These are phyloP conservation scores for Arothron firmamentum DNA, from an alignment of 2,113 vertebrate species.

Conservation along the genomic window DNA sequence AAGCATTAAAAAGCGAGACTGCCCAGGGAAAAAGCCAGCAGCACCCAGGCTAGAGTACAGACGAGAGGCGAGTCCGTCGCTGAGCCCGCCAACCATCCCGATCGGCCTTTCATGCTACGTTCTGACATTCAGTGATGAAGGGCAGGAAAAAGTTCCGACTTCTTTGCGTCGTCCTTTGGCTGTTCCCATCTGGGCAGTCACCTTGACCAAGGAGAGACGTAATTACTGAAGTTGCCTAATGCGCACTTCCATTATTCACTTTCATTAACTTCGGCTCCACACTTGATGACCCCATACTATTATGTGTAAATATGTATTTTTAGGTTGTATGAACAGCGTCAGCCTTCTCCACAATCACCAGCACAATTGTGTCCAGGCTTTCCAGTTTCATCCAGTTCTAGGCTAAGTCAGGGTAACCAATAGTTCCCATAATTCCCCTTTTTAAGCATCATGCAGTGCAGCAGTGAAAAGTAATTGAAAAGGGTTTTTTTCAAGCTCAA, in stretches of 20 bases:
- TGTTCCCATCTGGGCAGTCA: slow-evolving; percentile 57
- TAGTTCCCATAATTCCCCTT: slow-evolving; percentile 44
- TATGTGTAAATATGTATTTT: slow-evolving; percentile 68
- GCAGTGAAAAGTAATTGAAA: slow-evolving; percentile 69
- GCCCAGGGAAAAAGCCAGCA: slow-evolving; percentile 28
- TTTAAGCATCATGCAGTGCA: slow-evolving; percentile 43
- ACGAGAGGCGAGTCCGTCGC: slow-evolving; percentile 43
- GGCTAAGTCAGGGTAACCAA: slow-evolving; percentile 67
- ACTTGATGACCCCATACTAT: slow-evolving; percentile 52
- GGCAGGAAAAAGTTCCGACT: slow-evolving; percentile 45
- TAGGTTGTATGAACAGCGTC: slow-evolving; percentile 37
- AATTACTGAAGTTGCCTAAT: slow-evolving; percentile 61
- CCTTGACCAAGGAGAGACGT: slow-evolving; percentile 51
- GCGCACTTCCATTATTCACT: slow-evolving; percentile 64
- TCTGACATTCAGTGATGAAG: not conserved
- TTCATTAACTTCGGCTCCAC: slow-evolving; percentile 57
- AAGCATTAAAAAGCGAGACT: not conserved
- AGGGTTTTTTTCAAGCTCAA: slow-evolving; percentile 72
- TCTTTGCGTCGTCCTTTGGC: slow-evolving; percentile 53
- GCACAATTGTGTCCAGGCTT: slow-evolving; percentile 17
- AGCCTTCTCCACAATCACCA: slow-evolving; percentile 19
- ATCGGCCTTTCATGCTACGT: slow-evolving; percentile 5
- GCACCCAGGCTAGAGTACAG: slow-evolving; percentile 17
- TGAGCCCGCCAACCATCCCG: slow-evolving; percentile 42
- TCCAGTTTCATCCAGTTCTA: slow-evolving; percentile 54